Evolutionary conservation across 2,888 invertebrate genomes (phyloP).

Genomic region (Eugnorisma glareosa): DNA sequence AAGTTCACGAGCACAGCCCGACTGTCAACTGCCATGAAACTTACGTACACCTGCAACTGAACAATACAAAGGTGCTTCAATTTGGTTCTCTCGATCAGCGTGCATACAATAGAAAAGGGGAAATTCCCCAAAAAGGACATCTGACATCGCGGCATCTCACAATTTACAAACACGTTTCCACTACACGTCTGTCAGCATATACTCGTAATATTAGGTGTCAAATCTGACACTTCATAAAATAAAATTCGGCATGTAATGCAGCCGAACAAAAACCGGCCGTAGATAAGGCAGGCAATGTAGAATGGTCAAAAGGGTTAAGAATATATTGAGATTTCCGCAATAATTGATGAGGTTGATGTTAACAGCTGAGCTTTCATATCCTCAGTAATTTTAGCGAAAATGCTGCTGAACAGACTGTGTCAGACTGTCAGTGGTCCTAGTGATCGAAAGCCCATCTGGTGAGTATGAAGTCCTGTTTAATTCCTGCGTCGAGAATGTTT

Average conservation of each 20-base stretch:
- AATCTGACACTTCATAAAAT: neutral
- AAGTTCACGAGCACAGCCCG: conserved; percentile 1
- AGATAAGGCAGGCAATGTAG: neutral
- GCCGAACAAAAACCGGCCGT: neutral
- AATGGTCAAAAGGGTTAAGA: neutral
- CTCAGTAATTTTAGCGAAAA: neutral
- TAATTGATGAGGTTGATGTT: neutral
- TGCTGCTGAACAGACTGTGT: neutral
- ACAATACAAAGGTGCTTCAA: conserved; percentile 5
- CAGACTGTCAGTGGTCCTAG: no score
- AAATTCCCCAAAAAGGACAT: neutral
- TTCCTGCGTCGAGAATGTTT: neutral
- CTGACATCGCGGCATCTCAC: neutral
- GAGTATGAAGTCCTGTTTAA: neutral
- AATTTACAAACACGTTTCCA: neutral
- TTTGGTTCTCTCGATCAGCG: neutral
- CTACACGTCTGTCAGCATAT: neutral
- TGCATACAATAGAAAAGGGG: neutral
- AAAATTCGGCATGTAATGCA: neutral
- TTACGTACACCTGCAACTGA: neutral
- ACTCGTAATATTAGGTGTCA: neutral
- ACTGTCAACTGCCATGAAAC: conserved; percentile 1
- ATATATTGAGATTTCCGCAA: neutral
- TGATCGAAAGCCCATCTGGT: neutral
- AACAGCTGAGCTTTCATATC: neutral